A percentile compares a stretch with the other conserved stretches of the same genome.
Evolutionary conservation across 1,140 invertebrate genomes (phyloP).

Genomic region (Copidosoma floridanum): DNA sequence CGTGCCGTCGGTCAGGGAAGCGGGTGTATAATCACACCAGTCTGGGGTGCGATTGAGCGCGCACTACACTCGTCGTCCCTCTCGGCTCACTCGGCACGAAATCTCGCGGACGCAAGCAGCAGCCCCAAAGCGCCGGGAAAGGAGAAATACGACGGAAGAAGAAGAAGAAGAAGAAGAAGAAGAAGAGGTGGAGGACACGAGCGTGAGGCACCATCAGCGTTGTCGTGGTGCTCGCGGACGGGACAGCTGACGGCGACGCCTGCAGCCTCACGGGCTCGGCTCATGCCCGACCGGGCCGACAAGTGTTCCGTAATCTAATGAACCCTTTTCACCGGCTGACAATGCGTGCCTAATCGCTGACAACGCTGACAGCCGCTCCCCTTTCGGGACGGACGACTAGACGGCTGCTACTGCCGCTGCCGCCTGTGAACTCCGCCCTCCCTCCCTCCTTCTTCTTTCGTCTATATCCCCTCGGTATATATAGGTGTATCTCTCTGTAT

Average conservation of each 20-base stretch:
- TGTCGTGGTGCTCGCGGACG: too few species aligned
- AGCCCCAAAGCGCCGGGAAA: too few species aligned
- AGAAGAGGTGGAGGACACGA: too few species aligned
- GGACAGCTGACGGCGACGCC: conserved; percentile 13
- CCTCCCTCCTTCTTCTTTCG: neutral
- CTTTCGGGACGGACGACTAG: too few species aligned
- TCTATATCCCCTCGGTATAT: neutral
- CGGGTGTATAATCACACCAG: too few species aligned
- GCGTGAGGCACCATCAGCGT: too few species aligned
- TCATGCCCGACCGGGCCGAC: neutral
- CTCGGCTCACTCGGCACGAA: neutral
- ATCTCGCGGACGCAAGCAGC: neutral
- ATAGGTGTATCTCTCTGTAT: neutral
- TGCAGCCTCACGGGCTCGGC: neutral
- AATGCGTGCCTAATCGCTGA: conserved; percentile 41
- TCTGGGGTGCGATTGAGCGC: too few species aligned
- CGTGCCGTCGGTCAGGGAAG: neutral
- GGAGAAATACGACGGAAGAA: neutral
- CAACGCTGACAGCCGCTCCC: conserved; percentile 35
- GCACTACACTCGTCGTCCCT: neutral
- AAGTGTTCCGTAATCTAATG: conserved; percentile 36
- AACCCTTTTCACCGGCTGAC: conserved; percentile 39
- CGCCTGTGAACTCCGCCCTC: conserved; percentile 31
- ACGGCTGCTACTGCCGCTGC: too few species aligned
- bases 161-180: too few species aligned